Evolutionary conservation across 2,888 invertebrate species (phyloP), one percentile per base, ranked within the genome.

Genomic region (Operophtera brumata): DNA sequence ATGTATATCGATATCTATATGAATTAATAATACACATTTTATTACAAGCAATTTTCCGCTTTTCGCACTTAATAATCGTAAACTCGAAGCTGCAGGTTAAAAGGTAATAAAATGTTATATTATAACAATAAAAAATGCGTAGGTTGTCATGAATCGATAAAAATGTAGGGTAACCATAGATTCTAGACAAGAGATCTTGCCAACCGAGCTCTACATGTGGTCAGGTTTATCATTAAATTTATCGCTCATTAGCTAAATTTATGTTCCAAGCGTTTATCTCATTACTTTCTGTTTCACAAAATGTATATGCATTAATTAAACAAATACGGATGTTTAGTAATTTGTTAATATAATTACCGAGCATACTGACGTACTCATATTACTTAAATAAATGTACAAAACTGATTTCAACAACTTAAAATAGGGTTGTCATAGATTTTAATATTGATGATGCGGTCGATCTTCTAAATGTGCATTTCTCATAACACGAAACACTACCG

Each of bases 31-130:
- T 8, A 6, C 13, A 36, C 6, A 36, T 36, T 36, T 6, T 9
- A 53, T 61, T 47, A 43, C 42, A 37, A 57, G 30, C 25, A 41
- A 47, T 54, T 59, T 54, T 57, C 39, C 45, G 52, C 60, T 64
- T 61, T 62, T 62, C 54, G 47, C 62, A 58, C 54, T 54, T 25
- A 47, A 47, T 57, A 46, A 59, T 61, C 54, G 47, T 59, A 57
- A 62, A 60, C 50, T 50, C 50, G 6, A 35, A 46, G 44, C 36
- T 36, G 13, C 39, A 40, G 54, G 43, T 58, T 50, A 52, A 52
- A 52, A 61, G 52, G 43, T 54, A 48, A 20, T 54, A 54, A 56
- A 49, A 46, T 52, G 45, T 46, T 26, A 44, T 49, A 56, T 30
- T 50, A 42, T 36, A 49, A 56, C 50, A 61, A 57, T 56, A 58